Evolutionary conservation across 2,888 invertebrate species (phyloP), one percentile per base, ranked within the genome.

Genomic region (Machimus rusticus): DNA sequence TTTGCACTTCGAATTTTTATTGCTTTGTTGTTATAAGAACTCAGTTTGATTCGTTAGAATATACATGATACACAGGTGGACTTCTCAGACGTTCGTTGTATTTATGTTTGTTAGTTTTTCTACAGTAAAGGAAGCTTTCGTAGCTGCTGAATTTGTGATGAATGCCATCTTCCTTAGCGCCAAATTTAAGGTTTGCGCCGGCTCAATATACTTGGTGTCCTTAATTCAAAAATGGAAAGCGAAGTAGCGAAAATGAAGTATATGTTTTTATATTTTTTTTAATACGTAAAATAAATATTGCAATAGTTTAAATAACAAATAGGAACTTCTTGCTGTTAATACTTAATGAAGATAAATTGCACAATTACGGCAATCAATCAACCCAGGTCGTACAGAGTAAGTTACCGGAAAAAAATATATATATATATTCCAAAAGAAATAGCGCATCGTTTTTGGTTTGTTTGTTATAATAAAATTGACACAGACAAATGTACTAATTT

Each of bases 401-500:
- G 74, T 86, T 43, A 51, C 37, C 34, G n/a, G 31, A 74, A n/a
- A 66, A 66, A 28, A 66, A 66, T n/a, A n/a, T n/a, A n/a, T n/a
- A n/a, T n/a, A 1, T 28, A 23, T 81, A 81, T n/a, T 51, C 55
- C 46, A 81, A 16, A 81, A 37, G 39, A 66, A 84, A 84, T 66
- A 28, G 76, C 34, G 76, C 34, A 14, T 37, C 39, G 19, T 76
- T 31, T 76, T 39, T 28, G 66, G 28, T 31, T 74, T 74, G 9
- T 34, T 34, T 77, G 77, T 86, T 76, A 86, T 86, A 55, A 90
- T 90, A 89, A 90, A 90, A 89, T 88, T 89, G 89, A 89, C 90
- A 90, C 88, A 89, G 90, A 90, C 90, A 90, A 90, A 90, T 90
- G 88, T 89, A 89, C 90, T 87, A 88, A 89, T 90, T 89, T 89